These are phyloP conservation scores for Chondrilla cf. caribensis DNA, from an alignment of 37 sponge, comb jelly and placozoan genomes.

Conservation along the genomic window DNA sequence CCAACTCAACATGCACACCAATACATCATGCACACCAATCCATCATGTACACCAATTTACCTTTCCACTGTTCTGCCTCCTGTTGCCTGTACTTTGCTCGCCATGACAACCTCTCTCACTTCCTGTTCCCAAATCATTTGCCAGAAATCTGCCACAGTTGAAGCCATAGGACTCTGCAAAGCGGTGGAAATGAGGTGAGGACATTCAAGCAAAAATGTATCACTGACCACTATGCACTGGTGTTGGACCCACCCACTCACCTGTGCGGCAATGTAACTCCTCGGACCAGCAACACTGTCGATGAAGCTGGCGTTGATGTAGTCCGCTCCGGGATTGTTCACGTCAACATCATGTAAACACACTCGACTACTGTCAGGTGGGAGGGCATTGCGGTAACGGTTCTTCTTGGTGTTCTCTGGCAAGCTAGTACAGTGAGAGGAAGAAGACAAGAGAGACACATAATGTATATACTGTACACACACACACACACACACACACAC, in stretches of 20 bases:
- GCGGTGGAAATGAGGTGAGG: neutral
- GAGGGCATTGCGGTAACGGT: conserved; percentile 56
- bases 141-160: conserved; percentile 70
- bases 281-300: neutral
- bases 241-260: too few relatives aligned
- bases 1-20: neutral
- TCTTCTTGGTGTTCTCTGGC: conserved; percentile 51
- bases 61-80: conserved; percentile 40
- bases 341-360: conserved; percentile 35
- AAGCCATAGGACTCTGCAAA: conserved; percentile 57
- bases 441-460: neutral
- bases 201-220: too few relatives aligned
- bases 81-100: conserved; percentile 25
- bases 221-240: too few relatives aligned
- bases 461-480: neutral
- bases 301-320: conserved; percentile 75
- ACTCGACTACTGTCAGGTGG: conserved; percentile 60
- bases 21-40: neutral
- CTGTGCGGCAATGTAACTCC: conserved; percentile 62
- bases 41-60: conserved; percentile 1
- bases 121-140: conserved; percentile 79
- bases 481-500: too few relatives aligned
- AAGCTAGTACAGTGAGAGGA: too few relatives aligned
- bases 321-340: conserved; percentile 47
- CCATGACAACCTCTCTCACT: conserved; percentile 55